Percentiles rank a stretch among this genome's conserved stretches.
Evolutionary conservation across 1,140 invertebrate genomes (phyloP).

Genomic region (Lepidotrigona ventralis): DNA sequence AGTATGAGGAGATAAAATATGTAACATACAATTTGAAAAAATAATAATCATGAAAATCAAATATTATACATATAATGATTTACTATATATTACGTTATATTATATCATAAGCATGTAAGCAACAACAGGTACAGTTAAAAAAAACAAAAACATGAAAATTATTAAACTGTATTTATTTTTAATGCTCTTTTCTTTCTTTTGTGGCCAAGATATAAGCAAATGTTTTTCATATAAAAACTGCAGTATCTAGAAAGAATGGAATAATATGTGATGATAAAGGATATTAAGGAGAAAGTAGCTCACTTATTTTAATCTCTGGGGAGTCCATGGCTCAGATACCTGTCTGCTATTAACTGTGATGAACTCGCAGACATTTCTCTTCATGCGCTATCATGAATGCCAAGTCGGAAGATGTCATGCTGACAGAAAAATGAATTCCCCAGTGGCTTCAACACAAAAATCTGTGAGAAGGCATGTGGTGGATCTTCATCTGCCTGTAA

Average conservation of each 20-base stretch:
- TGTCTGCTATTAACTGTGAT: constrained; percentile 51
- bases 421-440: constrained; percentile 92
- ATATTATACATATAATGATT: constrained; percentile 31
- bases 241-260: constrained; percentile 66
- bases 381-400: constrained; percentile 91
- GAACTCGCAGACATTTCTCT: constrained; percentile 45
- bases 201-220: constrained; percentile 66
- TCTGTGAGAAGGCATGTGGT: constrained; percentile 93
- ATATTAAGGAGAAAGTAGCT: constrained; percentile 68
- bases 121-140: constrained; percentile 38
- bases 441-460: constrained; percentile 93
- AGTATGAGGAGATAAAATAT: constrained; percentile 67
- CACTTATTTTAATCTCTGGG: constrained; percentile 62
- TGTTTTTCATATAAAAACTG: constrained; percentile 72
- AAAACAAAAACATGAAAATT: constrained; percentile 62
- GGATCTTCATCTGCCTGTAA: constrained; percentile 96
- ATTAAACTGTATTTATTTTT: constrained; percentile 71
- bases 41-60: constrained; percentile 52
- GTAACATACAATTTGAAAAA: constrained; percentile 59
- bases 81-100: constrained; percentile 30
- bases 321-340: constrained; percentile 48
- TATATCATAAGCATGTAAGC: constrained; percentile 16
- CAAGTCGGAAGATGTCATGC: constrained; percentile 95
- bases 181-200: constrained; percentile 56
- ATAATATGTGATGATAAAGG: constrained; percentile 64